Conservation (phyloP, 2,113 vertebrate genomes). For the Serilophus lunatus region DNA sequence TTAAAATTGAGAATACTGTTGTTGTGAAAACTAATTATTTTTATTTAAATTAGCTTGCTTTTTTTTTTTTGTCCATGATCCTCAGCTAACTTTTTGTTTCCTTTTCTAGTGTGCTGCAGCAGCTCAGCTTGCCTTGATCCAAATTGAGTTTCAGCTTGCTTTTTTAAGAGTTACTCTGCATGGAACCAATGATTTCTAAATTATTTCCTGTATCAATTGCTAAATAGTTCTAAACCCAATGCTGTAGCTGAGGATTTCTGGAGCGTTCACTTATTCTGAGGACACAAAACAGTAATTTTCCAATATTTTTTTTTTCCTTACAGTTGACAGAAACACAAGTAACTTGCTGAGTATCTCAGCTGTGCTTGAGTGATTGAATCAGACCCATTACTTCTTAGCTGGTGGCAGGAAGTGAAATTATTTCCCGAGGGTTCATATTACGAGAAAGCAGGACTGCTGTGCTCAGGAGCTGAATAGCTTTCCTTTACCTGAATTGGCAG, state of each 20-base stretch:
- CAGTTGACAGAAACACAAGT: not conserved
- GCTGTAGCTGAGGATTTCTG: not conserved
- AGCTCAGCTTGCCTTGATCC: not conserved
- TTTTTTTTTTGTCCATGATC: not conserved
- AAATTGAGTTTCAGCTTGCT: not conserved
- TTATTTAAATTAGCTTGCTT: not conserved
- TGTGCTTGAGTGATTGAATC: not conserved
- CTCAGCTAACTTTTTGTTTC: not conserved
- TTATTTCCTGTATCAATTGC: not conserved
- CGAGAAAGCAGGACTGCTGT: not conserved
- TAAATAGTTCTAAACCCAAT: not conserved
- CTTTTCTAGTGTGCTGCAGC: not conserved
- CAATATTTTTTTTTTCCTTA: not conserved
- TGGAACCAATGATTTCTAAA: conserved; percentile 1
- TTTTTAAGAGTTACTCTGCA: not conserved
- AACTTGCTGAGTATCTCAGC: conserved; percentile 13
- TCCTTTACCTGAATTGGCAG: conserved; percentile 45
- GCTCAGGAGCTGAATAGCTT: conserved; percentile 16
- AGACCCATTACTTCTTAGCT: not conserved
- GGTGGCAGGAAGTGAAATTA: not conserved
- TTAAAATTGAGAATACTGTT: not conserved
- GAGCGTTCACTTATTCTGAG: not conserved
- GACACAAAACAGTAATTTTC: conserved; percentile 28
- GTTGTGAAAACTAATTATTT: not conserved
- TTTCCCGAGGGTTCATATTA: not conserved